Evolutionary conservation across 1,140 invertebrate genomes (phyloP), one percentile per base, ranked within the genome.

Genomic region (Plodia interpunctella): DNA sequence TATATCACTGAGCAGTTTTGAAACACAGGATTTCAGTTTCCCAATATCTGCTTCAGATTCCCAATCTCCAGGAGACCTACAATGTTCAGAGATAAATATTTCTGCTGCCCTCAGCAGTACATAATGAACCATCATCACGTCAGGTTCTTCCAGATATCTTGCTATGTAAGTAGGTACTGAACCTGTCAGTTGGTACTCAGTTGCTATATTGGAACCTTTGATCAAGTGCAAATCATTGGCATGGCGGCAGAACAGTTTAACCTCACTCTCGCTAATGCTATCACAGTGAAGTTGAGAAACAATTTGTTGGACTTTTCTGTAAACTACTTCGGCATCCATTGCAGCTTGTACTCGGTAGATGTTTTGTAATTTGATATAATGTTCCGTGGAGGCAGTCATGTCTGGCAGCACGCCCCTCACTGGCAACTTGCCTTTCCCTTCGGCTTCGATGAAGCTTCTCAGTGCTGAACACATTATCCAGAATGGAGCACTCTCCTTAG

Each of bases 341-440:
- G 92, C 88, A 2, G 97, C 96, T 90, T 98, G 96, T 32, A 94
- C 93, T 49, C 94, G 93, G 80, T 98, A 98, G 25, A 98, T 91
- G 90, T 97, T 96, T 86, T 98, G 97, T 56, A 99, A 90, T 60
- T 94, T 91, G 55, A 99, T 94, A 88, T 98, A 99, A 74, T 96
- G 94, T 56, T 95, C 93, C 10, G 98, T 98, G 75, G 99, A 97
- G 15, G 98, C 94, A 10, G 97, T 98, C 98, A 99, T 99, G 88
- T 99, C 98, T 13, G 98, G 98, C 52, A 99, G 90, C n/a, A 94
- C 92, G 18, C 98, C 98, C 70, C 94, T 92, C 4, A 99, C 76
- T 8, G 98, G 98, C 19, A 99, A 88, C 53, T 91, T 90, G 9
- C 96, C 96, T 73, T 92, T 88, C 6, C 96, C 97, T 91, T 98